Evolutionary conservation across 2,113 vertebrate species (phyloP), one percentile per base, ranked within the genome.

Genomic region (Rhizomys pruinosus): DNA sequence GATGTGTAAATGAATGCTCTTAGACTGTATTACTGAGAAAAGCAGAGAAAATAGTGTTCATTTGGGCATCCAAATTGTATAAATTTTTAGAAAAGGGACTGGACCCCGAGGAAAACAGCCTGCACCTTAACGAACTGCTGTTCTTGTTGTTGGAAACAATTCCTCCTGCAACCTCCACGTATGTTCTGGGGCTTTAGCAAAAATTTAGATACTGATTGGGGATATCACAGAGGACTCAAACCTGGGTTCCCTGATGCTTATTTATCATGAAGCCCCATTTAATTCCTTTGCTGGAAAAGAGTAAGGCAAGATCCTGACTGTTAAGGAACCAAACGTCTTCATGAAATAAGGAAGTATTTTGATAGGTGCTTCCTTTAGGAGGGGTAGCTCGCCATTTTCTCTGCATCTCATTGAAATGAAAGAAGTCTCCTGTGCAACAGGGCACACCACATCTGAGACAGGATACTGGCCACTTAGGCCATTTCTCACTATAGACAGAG

Each of bases 321-420:
- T 9, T 17, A 61, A 2, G 12, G 47, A 52, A 2, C 34, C 22
- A 61, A 59, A 61, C 19, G 13, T 69, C 37, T 23, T 59, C 12
- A 69, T 73, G 68, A 80, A 34, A 64, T 37, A 27, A 69, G 52
- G 59, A 5, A 0, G 5, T 25, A 6, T 22, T 7, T 1, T 11
- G 0, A 44, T 71, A 2, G 3, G 23, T 71, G 68, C 10, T 29
- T 76, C 37, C 27, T 29, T 61, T 11, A 64, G 80, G 10, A 66
- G 13, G 23, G 69, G n/a, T 1, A 22, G 17, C 16, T 39, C 19
- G 71, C 7, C 0, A 2, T 9, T n/a, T 68, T 11, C 27, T 23
- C n/a, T 4, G 3, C 1, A 19, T 22, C 19, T 64, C 11, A 2
- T 5, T 47, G 1, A 12, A 22, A 17, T 1, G 4, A 72, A 11